These are phyloP conservation scores for Sclerurus mexicanus DNA, from an alignment of 2,113 vertebrate species.

Conservation along the genomic window DNA sequence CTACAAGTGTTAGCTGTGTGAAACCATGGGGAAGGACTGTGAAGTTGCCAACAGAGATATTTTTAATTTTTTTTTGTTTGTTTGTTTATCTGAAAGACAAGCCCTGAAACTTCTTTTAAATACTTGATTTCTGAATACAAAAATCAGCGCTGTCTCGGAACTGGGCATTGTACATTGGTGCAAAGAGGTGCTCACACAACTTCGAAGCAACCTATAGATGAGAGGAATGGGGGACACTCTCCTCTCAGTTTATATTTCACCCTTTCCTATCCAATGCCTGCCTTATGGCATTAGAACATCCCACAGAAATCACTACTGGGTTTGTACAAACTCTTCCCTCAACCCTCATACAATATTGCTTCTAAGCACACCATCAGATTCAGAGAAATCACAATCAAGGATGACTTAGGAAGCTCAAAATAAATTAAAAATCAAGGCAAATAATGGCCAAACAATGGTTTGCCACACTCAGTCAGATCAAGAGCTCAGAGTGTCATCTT, in stretches of 20 bases:
- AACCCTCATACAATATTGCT: not conserved
- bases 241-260: not conserved
- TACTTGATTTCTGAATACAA: not conserved
- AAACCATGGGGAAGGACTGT: not conserved
- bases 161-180: not conserved
- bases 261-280: not conserved
- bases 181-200: not conserved
- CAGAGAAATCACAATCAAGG: not conserved
- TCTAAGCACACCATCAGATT: not conserved
- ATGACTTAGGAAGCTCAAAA: not conserved
- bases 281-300: not conserved
- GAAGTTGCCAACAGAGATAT: not conserved
- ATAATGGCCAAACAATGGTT: not conserved
- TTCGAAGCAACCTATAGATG: not conserved
- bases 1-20: not conserved
- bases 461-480: not conserved
- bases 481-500: not conserved
- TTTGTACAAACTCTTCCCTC: not conserved
- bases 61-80: not conserved
- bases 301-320: not conserved
- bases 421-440: not conserved
- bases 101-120: not conserved
- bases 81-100: not conserved
- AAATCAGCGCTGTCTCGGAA: not conserved
- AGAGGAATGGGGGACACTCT: not conserved